Percentiles rank a stretch among this genome's conserved stretches.
Evolutionary conservation across 2,888 invertebrate species (phyloP).

Genomic region (Cheilosia vulpina): DNA sequence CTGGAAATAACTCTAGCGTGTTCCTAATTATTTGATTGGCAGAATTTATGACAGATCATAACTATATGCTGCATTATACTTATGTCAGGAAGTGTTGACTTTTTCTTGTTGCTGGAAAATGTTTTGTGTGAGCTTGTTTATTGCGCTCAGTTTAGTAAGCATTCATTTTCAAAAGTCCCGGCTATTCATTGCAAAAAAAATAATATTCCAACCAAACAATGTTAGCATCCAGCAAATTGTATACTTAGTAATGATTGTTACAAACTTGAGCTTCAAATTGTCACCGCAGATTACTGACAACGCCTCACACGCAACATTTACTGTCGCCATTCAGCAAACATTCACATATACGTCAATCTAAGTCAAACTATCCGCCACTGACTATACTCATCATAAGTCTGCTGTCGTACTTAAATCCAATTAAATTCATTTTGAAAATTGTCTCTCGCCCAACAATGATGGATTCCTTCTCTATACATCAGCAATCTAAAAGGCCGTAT

Average conservation of each 20-base stretch:
- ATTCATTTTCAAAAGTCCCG: no score
- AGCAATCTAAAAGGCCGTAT: neutral
- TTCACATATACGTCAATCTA: slow-evolving; percentile 36
- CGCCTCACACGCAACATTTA: slow-evolving; percentile 36
- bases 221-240: slow-evolving; percentile 14
- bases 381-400: slow-evolving; percentile 31
- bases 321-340: slow-evolving; percentile 3
- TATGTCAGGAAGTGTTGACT: neutral
- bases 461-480: slow-evolving; percentile 12
- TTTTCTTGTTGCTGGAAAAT: neutral
- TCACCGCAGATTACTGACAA: neutral
- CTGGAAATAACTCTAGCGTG: neutral
- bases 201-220: slow-evolving; percentile 8
- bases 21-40: slow-evolving; percentile 11
- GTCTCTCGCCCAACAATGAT: slow-evolving; percentile 16
- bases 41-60: slow-evolving; percentile 16
- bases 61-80: neutral
- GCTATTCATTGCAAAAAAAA: no score
- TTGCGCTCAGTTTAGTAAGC: no score
- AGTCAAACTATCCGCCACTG: slow-evolving; percentile 16
- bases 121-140: neutral
- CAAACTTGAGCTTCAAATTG: slow-evolving; percentile 8
- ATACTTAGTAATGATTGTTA: slow-evolving; percentile 15
- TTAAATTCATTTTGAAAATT: slow-evolving; percentile 32
- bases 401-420: slow-evolving; percentile 44